phyloP scores from a whole-genome alignment of 2,888 invertebrate species.

The Spisula subtruncata region DNA sequence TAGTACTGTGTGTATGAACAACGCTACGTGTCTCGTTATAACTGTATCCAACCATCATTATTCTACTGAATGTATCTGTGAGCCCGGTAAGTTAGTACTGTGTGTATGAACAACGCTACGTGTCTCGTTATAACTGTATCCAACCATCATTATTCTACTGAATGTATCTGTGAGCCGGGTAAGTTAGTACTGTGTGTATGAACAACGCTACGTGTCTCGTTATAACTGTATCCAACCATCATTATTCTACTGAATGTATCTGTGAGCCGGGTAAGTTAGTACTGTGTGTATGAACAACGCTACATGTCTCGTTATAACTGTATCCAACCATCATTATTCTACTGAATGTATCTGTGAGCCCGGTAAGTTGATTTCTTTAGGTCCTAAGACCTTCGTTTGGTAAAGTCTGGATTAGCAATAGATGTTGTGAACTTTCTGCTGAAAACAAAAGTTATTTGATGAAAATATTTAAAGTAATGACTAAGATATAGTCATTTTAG shows the following conservation, averaged over 20 bases:
- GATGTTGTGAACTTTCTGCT: too few species aligned
- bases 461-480: too few species aligned
- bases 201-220: slow-evolving; percentile 97
- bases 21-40: slow-evolving; percentile 95
- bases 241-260: slow-evolving; percentile 93
- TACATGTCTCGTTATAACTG: slow-evolving; percentile 93
- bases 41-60: slow-evolving; percentile 89
- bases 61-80: slow-evolving; percentile 95
- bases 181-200: slow-evolving; percentile 93
- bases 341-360: slow-evolving; percentile 92
- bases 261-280: slow-evolving; percentile 94
- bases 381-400: too few species aligned
- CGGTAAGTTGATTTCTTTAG: too few species aligned
- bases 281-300: slow-evolving; percentile 98
- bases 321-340: slow-evolving; percentile 90
- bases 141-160: slow-evolving; percentile 91
- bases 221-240: slow-evolving; percentile 89
- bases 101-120: slow-evolving; percentile 97
- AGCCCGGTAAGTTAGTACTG: slow-evolving; percentile 93
- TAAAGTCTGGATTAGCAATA: too few species aligned
- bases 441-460: too few species aligned
- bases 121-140: slow-evolving; percentile 92
- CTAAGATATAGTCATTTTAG: too few species aligned
- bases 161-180: slow-evolving; percentile 96
- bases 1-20: slow-evolving; percentile 96